phyloP scores from a whole-genome alignment of 2,113 vertebrate species.

The Irena cyanogastra region DNA sequence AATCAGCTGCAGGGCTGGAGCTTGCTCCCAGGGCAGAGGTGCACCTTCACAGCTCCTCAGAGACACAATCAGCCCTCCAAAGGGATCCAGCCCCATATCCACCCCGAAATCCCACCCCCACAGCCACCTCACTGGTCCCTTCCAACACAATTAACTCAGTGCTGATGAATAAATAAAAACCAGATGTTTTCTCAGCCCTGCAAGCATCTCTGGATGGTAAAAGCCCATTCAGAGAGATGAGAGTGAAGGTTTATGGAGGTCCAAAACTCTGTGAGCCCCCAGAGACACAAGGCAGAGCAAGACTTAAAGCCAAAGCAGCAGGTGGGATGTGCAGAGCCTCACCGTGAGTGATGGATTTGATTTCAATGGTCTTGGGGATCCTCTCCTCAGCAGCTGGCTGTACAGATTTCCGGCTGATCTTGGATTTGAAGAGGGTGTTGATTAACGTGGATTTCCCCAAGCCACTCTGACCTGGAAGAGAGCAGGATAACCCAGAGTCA shows the following conservation, averaged over 20 bases:
- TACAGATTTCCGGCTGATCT: conserved; percentile 93
- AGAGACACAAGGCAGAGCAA: background rate
- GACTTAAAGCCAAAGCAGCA: background rate
- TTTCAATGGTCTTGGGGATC: conserved; percentile 96
- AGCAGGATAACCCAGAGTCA: background rate
- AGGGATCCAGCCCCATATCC: background rate
- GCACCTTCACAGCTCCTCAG: background rate
- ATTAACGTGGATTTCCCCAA: conserved; percentile 97
- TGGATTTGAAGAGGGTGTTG: conserved; percentile 98
- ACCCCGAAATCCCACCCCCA: background rate
- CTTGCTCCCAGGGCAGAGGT: background rate
- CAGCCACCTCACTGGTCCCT: background rate
- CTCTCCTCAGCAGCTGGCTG: conserved; percentile 84
- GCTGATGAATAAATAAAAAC: background rate
- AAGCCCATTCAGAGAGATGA: background rate
- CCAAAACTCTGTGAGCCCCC: rapidly evolving
- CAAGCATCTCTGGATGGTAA: background rate
- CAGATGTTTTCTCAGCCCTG: background rate
- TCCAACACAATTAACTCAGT: background rate
- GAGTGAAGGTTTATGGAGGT: background rate
- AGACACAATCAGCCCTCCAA: background rate
- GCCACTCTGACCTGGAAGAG: conserved; percentile 88
- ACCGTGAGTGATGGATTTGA: conserved; percentile 97
- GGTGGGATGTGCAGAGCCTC: conserved; percentile 7
- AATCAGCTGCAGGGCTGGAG: background rate